A percentile compares a stretch with the other conserved stretches of the same genome.
phyloP scores from a whole-genome alignment of 2,113 vertebrate species.

The Pelecanoides urinatrix region DNA sequence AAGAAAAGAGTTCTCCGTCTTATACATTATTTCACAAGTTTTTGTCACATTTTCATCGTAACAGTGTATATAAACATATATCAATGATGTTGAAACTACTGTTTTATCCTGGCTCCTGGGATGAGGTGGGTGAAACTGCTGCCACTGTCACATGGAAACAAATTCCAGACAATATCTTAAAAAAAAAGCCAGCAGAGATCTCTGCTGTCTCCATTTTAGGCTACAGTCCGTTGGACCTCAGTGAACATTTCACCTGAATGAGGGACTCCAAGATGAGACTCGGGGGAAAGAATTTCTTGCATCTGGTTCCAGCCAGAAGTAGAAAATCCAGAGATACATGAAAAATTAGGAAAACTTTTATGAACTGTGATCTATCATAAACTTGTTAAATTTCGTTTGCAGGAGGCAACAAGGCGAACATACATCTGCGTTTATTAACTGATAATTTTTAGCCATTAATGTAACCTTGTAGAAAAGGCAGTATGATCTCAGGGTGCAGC shows the following conservation, averaged over 20 bases:
- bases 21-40: neutral
- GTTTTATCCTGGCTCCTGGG: neutral
- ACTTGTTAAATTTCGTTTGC: neutral
- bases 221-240: neutral
- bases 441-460: neutral
- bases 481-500: neutral
- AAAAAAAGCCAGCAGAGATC: neutral
- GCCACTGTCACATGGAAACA: neutral
- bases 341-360: neutral
- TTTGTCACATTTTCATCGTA: neutral
- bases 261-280: neutral
- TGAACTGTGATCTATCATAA: neutral
- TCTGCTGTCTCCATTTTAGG: neutral
- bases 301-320: neutral
- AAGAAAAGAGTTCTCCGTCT: neutral
- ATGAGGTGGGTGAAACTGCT: neutral
- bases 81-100: neutral
- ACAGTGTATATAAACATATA: neutral
- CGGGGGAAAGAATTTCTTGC: neutral
- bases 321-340: accelerated
- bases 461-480: neutral
- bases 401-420: neutral
- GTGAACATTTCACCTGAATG: neutral
- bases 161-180: neutral
- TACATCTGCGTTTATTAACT: neutral